A percentile compares a stretch with the other conserved stretches of the same genome.
Conservation (phyloP, 2,888 invertebrate genomes). For the Drosophila setosimentum region DNA sequence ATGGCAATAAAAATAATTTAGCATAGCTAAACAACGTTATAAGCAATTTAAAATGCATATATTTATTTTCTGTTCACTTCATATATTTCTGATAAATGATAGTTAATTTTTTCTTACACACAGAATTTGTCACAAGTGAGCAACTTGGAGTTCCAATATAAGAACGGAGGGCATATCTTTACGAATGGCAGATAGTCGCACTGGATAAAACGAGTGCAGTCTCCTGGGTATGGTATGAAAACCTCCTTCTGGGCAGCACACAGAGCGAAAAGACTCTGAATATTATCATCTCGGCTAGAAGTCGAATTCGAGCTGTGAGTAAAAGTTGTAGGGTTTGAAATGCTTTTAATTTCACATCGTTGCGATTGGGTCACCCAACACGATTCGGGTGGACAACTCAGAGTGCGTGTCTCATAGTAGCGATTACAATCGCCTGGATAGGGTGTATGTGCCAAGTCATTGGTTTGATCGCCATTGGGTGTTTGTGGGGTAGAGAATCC, state of each 20-base stretch:
- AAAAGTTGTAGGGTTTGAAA: slow-evolving; percentile 1
- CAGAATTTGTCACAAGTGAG: slow-evolving; percentile 64
- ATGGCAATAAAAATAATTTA: not conserved
- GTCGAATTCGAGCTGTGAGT: not conserved
- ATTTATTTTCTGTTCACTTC: not conserved
- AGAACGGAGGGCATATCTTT: slow-evolving; percentile 48
- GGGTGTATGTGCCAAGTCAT: not conserved
- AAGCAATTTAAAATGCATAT: not conserved
- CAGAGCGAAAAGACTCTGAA: not conserved
- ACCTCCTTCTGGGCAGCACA: slow-evolving; percentile 19
- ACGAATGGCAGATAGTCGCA: slow-evolving; percentile 66
- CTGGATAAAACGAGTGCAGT: slow-evolving; percentile 57
- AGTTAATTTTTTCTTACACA: slow-evolving; percentile 16
- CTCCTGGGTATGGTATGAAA: slow-evolving; percentile 47
- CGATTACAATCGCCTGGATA: slow-evolving; percentile 50
- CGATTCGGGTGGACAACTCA: slow-evolving; percentile 32
- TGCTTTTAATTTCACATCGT: slow-evolving; percentile 23
- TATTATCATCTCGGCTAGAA: not conserved
- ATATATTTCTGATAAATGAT: not conserved
- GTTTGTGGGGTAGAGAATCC: slow-evolving; percentile 1
- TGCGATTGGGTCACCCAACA: slow-evolving; percentile 46
- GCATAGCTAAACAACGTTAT: not conserved
- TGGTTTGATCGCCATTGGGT: too few relatives aligned
- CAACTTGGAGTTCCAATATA: slow-evolving; percentile 61
- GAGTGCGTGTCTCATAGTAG: slow-evolving; percentile 30